Conservation (phyloP, 35 echinoderm and acorn worm species). For the Strongylocentrotus purpuratus region DNA sequence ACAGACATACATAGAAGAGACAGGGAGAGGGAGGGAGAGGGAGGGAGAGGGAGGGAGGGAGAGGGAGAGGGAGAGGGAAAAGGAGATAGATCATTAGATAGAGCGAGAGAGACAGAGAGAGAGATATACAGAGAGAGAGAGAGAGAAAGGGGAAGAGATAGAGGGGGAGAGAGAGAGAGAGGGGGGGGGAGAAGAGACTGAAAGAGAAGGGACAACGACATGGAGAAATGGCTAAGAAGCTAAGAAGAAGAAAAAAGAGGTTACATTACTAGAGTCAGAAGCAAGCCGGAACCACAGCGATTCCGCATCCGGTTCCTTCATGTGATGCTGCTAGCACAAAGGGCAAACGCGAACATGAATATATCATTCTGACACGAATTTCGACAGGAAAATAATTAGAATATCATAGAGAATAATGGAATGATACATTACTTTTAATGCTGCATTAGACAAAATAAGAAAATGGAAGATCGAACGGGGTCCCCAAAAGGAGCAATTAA, state of each 20-base stretch:
- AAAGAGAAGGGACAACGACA: not conserved
- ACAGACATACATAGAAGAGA: not conserved
- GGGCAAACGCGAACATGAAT: no score
- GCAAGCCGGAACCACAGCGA: not conserved
- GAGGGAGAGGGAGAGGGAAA: not conserved
- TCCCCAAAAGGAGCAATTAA: not conserved
- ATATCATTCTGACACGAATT: not conserved
- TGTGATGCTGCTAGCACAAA: not conserved
- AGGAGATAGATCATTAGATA: not conserved
- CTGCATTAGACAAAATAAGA: not conserved
- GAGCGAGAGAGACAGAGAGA: not conserved
- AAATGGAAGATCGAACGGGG: not conserved
- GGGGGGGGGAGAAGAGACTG: not conserved
- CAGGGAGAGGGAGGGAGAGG: not conserved
- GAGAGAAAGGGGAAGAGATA: not conserved
- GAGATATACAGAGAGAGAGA: not conserved
- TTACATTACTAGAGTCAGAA: not conserved
- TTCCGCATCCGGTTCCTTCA: not conserved
- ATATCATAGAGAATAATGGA: not conserved
- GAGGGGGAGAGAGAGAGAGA: not conserved
- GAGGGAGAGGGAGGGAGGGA: not conserved
- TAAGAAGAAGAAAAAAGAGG: no score
- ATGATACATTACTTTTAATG: not conserved
- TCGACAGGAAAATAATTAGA: not conserved
- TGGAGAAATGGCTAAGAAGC: not conserved